These are phyloP conservation scores for Cottoperca gobio DNA, from an alignment of 2,797 vertebrate species.

Conservation along the genomic window DNA sequence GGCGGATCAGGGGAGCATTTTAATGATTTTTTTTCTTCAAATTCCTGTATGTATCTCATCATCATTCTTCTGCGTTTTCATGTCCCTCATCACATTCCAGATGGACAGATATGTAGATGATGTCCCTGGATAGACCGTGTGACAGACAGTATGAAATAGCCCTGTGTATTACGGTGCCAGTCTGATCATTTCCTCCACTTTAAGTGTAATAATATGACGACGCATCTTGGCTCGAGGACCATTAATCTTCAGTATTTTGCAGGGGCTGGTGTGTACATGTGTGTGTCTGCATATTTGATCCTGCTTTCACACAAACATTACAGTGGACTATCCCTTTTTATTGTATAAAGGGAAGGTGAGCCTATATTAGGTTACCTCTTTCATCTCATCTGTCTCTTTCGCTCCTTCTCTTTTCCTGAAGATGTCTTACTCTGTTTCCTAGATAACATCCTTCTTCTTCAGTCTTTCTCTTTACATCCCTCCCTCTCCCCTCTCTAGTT, in stretches of 20 bases:
- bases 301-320: not conserved
- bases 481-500: not conserved
- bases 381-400: conserved; percentile 6
- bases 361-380: not conserved
- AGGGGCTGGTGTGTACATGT: conserved; percentile 6
- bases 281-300: conserved; percentile 5
- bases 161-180: not conserved
- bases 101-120: conserved; percentile 2
- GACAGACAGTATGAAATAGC: conserved; percentile 21
- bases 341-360: conserved; percentile 4
- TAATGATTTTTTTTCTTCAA: not conserved
- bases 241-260: conserved; percentile 55
- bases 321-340: not conserved
- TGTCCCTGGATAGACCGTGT: conserved; percentile 5
- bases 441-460: not conserved
- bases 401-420: conserved; percentile 20
- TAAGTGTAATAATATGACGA: conserved; percentile 43
- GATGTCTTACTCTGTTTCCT: not conserved
- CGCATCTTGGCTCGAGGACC: conserved; percentile 17
- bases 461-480: not conserved
- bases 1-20: conserved; percentile 9
- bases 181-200: conserved; percentile 32
- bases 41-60: not conserved
- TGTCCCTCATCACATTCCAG: not conserved
- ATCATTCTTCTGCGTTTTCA: not conserved